Evolutionary conservation across 2,888 invertebrate genomes (phyloP).

Genomic region (Sycophila texana): DNA sequence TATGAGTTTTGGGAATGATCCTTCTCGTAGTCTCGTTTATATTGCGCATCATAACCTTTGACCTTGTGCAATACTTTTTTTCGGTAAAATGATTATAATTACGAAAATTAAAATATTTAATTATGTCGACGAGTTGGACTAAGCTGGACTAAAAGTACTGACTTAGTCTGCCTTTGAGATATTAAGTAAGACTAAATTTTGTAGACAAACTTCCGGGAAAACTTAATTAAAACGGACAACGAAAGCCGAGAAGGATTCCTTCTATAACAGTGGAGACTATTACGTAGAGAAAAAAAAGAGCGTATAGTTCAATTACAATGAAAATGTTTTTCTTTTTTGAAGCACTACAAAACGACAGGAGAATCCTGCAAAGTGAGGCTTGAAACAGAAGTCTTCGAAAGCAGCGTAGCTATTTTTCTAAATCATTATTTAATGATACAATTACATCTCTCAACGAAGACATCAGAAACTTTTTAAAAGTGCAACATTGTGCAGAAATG

Average conservation of each 20-base stretch:
- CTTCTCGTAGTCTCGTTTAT: background rate
- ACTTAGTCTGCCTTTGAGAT: too few species aligned
- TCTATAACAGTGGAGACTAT: background rate
- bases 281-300: too few species aligned
- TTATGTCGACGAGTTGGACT: too few species aligned
- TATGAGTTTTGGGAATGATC: conserved; percentile 13
- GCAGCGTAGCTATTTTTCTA: conserved; percentile 3
- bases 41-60: too few species aligned
- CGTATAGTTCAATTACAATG: conserved; percentile 1
- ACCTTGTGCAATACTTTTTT: background rate
- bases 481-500: too few species aligned
- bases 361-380: conserved; percentile 36
- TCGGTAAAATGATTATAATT: too few species aligned
- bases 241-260: background rate
- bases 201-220: too few species aligned
- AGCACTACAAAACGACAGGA: conserved; percentile 26
- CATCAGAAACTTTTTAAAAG: background rate
- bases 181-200: too few species aligned
- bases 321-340: conserved; percentile 25
- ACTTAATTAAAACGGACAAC: too few species aligned
- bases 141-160: background rate
- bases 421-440: conserved; percentile 22
- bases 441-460: background rate
- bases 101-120: too few species aligned
- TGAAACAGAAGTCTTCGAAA: conserved; percentile 23